phyloP scores from a whole-genome alignment of 2,888 invertebrate species.

The Allophyes oxyacanthae region DNA sequence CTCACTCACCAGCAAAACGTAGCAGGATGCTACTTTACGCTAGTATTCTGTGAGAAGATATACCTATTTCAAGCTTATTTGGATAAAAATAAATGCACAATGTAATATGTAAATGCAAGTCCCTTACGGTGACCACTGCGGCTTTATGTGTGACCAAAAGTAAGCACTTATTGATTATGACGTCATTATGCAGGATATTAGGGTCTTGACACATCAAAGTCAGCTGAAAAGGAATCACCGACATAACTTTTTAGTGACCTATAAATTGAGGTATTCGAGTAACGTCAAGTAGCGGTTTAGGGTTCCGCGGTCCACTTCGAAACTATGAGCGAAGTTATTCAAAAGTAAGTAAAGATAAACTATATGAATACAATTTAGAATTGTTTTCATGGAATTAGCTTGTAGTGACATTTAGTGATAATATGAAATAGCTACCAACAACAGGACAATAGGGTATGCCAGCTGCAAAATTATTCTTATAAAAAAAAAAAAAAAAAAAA shows the following conservation, averaged over 20 bases:
- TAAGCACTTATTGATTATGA: slow-evolving; percentile 21
- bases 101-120: slow-evolving; percentile 10
- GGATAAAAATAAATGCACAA: not conserved
- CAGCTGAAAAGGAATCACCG: slow-evolving; percentile 49
- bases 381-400: no score
- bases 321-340: slow-evolving; percentile 33
- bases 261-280: slow-evolving; percentile 55
- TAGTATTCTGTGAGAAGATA: no score
- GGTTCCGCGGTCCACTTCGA: slow-evolving; percentile 25
- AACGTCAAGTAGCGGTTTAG: slow-evolving; percentile 39
- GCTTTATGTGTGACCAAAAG: slow-evolving; percentile 4
- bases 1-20: no score
- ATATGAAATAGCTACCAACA: no score
- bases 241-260: slow-evolving; percentile 59
- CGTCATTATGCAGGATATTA: slow-evolving; percentile 42
- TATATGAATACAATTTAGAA: not conserved
- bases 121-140: slow-evolving; percentile 7
- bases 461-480: no score
- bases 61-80: no score
- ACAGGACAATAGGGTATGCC: no score
- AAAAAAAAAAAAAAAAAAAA: no score
- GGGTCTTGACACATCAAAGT: slow-evolving; percentile 53
- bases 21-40: no score
- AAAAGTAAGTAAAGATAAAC: slow-evolving; percentile 1
- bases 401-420: no score